These are phyloP conservation scores for Sphaerophoria rueppellii DNA, from an alignment of 2,888 invertebrate genomes.

Conservation along the genomic window DNA sequence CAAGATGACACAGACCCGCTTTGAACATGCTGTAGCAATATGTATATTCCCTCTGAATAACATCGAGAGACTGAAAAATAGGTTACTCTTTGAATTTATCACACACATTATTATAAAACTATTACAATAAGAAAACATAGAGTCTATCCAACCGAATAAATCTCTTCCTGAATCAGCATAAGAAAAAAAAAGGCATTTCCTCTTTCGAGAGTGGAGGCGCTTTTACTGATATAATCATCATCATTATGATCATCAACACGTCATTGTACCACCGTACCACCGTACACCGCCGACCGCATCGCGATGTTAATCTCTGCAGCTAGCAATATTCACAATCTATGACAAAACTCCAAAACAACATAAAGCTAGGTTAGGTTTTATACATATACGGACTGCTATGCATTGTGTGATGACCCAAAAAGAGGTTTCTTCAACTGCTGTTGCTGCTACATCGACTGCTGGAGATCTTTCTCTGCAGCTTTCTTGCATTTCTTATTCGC, in stretches of 20 bases:
- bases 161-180: constrained; percentile 60
- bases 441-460: background rate
- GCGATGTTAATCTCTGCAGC: constrained; percentile 67
- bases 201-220: constrained; percentile 37
- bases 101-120: constrained; percentile 8
- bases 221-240: constrained; percentile 75
- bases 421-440: constrained; percentile 60
- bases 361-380: constrained; percentile 16
- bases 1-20: background rate
- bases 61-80: constrained; percentile 45
- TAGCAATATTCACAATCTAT: constrained; percentile 44
- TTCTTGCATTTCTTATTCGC: constrained; percentile 40
- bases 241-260: constrained; percentile 75
- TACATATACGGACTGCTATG: background rate
- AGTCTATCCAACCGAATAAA: constrained; percentile 41
- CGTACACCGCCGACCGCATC: constrained; percentile 13
- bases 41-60: constrained; percentile 17
- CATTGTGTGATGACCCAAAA: constrained; percentile 69
- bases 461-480: constrained; percentile 36
- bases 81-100: constrained; percentile 52
- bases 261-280: constrained; percentile 64
- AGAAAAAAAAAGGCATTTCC: constrained; percentile 41
- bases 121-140: background rate
- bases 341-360: constrained; percentile 12
- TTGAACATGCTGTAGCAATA: constrained; percentile 14